Evolutionary conservation across 2,888 invertebrate species (phyloP).

Genomic region (Drosophila antonietae): DNA sequence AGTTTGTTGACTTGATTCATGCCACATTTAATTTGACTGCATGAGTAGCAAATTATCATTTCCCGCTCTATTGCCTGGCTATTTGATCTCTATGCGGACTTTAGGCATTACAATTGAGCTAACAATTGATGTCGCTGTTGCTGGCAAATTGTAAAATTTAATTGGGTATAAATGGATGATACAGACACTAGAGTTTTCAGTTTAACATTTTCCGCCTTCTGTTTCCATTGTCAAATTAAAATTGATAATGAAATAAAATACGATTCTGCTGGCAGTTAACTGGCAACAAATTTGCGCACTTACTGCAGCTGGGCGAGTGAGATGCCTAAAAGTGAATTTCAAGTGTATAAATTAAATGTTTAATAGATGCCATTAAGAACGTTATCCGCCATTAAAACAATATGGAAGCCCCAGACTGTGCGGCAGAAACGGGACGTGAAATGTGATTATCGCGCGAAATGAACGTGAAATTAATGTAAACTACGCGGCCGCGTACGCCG

Average conservation of each 20-base stretch:
- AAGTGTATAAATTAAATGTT: conserved; percentile 77
- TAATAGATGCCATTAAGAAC: conserved; percentile 75
- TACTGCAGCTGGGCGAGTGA: conserved; percentile 7
- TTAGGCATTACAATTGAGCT: neutral
- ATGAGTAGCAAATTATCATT: conserved; percentile 30
- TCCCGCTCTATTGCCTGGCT: neutral
- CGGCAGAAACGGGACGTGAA: conserved; percentile 47
- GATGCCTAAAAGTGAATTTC: conserved; percentile 65
- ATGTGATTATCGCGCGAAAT: conserved; percentile 76
- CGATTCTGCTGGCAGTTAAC: conserved; percentile 28
- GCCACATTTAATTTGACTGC: conserved; percentile 45
- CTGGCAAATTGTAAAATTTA: conserved; percentile 30
- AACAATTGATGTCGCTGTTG: conserved; percentile 15
- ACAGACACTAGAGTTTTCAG: conserved; percentile 19
- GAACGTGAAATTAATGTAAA: conserved; percentile 79
- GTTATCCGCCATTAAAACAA: conserved; percentile 77
- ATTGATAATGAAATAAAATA: conserved; percentile 43
- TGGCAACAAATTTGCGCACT: conserved; percentile 24
- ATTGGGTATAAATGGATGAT: conserved; percentile 35
- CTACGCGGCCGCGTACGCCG: conserved; percentile 59
- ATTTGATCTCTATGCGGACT: neutral
- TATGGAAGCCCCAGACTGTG: conserved; percentile 58
- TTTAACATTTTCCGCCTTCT: neutral
- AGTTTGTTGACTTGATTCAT: conserved; percentile 34
- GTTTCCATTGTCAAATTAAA: conserved; percentile 33